Evolutionary conservation across 2,797 vertebrate species (phyloP).

Genomic region (Trachurus trachurus): DNA sequence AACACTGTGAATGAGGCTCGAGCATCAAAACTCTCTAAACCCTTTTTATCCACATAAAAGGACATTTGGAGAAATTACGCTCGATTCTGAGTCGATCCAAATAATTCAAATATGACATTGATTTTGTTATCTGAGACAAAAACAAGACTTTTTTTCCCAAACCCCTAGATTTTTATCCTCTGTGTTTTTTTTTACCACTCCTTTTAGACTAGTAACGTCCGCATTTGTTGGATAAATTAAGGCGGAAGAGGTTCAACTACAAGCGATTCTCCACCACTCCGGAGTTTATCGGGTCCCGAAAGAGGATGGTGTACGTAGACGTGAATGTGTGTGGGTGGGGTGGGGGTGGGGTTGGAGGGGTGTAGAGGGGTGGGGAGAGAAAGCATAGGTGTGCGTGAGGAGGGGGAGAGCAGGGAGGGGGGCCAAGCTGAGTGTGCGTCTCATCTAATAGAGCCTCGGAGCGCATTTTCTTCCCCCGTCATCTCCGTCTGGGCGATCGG

Average conservation of each 20-base stretch:
- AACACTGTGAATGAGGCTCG: neutral
- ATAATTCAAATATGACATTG: neutral
- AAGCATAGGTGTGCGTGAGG: conserved; percentile 57
- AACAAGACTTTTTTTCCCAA: neutral
- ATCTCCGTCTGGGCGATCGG: conserved; percentile 77
- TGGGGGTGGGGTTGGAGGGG: conserved; percentile 19
- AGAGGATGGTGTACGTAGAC: conserved; percentile 41
- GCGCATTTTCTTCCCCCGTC: conserved; percentile 81
- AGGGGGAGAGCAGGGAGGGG: conserved; percentile 1
- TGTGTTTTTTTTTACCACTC: conserved; percentile 1
- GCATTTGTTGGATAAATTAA: conserved; percentile 40
- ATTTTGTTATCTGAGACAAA: too few species aligned
- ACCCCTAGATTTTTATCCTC: neutral
- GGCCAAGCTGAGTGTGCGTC: conserved; percentile 74
- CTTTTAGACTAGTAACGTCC: conserved; percentile 18
- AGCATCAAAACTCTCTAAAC: neutral
- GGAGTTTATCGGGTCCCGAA: conserved; percentile 60
- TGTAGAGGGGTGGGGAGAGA: conserved; percentile 47
- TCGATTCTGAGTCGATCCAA: neutral
- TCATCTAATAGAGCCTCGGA: conserved; percentile 78
- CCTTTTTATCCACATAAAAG: neutral
- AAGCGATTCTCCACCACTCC: conserved; percentile 43
- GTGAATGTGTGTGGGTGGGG: conserved; percentile 18
- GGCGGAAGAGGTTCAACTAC: conserved; percentile 38
- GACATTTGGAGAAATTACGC: conserved; percentile 28